Conservation (phyloP, 1,140 invertebrate species). For the Monomorium pharaonis region DNA sequence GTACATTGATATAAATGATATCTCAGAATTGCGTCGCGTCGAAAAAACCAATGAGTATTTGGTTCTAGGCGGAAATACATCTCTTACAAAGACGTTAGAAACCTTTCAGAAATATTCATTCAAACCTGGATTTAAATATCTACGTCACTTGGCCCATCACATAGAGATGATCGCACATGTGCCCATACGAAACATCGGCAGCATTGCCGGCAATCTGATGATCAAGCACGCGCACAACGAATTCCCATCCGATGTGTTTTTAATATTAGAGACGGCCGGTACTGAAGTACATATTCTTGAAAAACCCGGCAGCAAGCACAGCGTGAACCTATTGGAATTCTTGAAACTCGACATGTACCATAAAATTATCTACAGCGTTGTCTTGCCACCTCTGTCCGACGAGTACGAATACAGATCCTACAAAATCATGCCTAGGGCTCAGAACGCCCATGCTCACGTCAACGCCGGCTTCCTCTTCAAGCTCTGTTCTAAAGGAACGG, state of each 20-base stretch:
- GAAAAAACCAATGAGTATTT: constrained; percentile 84
- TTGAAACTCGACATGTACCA: constrained; percentile 87
- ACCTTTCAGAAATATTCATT: constrained; percentile 86
- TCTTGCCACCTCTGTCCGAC: constrained; percentile 84
- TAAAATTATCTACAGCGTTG: constrained; percentile 88
- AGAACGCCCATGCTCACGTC: constrained; percentile 93
- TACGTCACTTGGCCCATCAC: constrained; percentile 87
- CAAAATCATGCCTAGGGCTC: constrained; percentile 91
- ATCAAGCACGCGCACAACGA: constrained; percentile 90
- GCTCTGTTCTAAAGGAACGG: constrained; percentile 82
- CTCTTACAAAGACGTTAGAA: constrained; percentile 88
- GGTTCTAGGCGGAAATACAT: constrained; percentile 88
- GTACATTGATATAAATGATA: constrained; percentile 90
- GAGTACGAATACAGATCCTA: constrained; percentile 86
- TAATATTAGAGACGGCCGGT: constrained; percentile 89
- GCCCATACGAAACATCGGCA: constrained; percentile 88
- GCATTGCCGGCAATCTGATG: constrained; percentile 92
- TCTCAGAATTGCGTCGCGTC: constrained; percentile 87
- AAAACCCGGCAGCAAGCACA: constrained; percentile 72
- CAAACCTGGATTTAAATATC: constrained; percentile 86
- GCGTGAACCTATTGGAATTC: constrained; percentile 85
- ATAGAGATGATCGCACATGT: constrained; percentile 90
- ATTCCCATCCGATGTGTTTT: constrained; percentile 92
- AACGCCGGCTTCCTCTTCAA: constrained; percentile 92
- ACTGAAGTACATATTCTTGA: constrained; percentile 87